Evolutionary conservation across 2,797 vertebrate genomes (phyloP), one percentile per base, ranked within the genome.

Genomic region (Eupleurogrammus muticus): DNA sequence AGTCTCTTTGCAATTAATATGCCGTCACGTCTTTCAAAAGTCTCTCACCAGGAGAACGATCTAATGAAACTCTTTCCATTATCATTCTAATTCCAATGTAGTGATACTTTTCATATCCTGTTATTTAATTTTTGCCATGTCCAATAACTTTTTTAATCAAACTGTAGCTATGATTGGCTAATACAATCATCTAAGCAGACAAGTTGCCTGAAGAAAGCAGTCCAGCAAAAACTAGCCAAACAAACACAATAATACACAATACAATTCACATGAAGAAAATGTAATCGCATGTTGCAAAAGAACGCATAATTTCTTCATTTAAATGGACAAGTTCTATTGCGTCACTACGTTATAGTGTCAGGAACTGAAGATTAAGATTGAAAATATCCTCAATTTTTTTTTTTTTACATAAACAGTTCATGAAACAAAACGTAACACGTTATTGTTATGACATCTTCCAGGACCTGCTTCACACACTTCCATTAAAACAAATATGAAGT

Each of bases 11-110:
- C 54, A 86, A 83, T 73, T 68, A 59, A 75, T 86, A 87, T 77
- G 59, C 74, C 81, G 49, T 79, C 61, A 85, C 70, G 49, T 65
- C 40, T 70, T 79, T n/a, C 40, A n/a, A 35, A 79, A 66, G 75
- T 73, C 70, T 90, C 87, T 92, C 88, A 88, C 87, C 84, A 87
- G 85, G 85, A 92, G 87, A 83, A 81, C 67, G 51, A 73, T 60
- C 67, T n/a, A 70, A 70, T 55, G 47, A 17, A 73, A 61, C 46
- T 54, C 23, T 62, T 77, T 74, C 54, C 28, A 59, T 51, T 42
- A 28, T 60, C 54, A 66, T 8, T 77, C 21, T 73, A 48, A 67
- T 62, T 47, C 61, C 47, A 65, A 55, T 23, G 48, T 17, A 50
- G 44, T 67, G 70, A 80, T 58, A 79, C 53, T 75, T 77, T 46